Evolutionary conservation across 2,113 vertebrate species (phyloP).

Genomic region (Psephotus haematonotus): DNA sequence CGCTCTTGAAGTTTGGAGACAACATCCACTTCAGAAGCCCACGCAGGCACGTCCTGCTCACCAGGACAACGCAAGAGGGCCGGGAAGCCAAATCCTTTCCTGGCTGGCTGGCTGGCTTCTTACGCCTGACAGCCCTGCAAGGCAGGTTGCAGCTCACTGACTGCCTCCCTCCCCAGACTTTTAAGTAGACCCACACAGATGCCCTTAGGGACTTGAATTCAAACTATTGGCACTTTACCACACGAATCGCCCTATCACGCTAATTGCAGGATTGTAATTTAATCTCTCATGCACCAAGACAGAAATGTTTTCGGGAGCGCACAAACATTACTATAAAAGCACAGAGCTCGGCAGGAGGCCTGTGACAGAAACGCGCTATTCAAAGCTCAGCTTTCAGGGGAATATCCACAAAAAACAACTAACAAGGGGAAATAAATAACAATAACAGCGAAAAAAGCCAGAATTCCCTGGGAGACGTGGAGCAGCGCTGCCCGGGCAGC

Average conservation of each 20-base stretch:
- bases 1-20: accelerated
- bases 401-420: neutral
- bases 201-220: neutral
- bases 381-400: neutral
- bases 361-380: neutral
- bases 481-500: neutral
- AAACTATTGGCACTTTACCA: neutral
- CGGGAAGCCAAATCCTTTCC: no score
- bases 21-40: neutral
- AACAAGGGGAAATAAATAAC: neutral
- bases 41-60: accelerated
- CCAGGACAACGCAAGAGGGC: neutral
- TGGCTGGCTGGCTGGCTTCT: neutral
- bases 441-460: neutral
- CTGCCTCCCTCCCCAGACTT: neutral
- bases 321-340: neutral
- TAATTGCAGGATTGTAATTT: neutral
- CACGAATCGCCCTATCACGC: neutral
- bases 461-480: neutral
- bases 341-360: neutral
- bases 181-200: neutral
- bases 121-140: neutral
- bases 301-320: neutral
- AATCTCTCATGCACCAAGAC: neutral
- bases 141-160: neutral